Conservation (phyloP, 1,140 invertebrate species). For the Trichonephila clavipes region DNA sequence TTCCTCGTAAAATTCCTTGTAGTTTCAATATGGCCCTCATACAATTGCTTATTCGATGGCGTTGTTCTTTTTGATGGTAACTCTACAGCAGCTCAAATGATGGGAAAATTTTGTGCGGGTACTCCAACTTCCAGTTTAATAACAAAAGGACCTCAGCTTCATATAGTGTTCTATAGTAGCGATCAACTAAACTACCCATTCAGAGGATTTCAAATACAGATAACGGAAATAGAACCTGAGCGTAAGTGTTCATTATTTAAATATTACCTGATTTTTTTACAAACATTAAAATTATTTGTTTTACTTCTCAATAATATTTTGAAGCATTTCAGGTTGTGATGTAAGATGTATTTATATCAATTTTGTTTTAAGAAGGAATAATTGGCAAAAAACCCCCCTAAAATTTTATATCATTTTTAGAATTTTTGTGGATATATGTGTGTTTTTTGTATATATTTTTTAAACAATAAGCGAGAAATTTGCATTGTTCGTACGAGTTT, state of each 20-base stretch:
- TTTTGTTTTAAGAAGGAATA: no score
- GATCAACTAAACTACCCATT: neutral
- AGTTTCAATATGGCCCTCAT: constrained; percentile 64
- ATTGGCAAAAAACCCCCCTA: no score
- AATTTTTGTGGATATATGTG: no score
- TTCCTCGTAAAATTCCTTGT: constrained; percentile 15
- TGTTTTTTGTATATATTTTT: no score
- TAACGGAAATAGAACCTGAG: constrained; percentile 36
- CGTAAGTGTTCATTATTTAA: neutral
- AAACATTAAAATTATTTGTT: no score
- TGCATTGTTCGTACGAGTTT: no score
- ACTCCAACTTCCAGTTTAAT: neutral
- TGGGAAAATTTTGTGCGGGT: constrained; percentile 50
- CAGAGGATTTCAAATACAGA: constrained; percentile 34
- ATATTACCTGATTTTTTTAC: neutral
- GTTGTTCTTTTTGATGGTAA: constrained; percentile 56
- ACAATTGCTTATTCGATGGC: constrained; percentile 56
- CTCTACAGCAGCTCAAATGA: neutral
- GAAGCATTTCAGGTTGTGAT: no score
- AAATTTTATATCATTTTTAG: no score
- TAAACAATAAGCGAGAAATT: no score
- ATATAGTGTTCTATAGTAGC: constrained; percentile 36
- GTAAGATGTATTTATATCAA: no score
- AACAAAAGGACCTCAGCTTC: constrained; percentile 24
- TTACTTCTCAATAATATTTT: no score